These are phyloP conservation scores for Lagopus leucura DNA, from an alignment of 2,113 vertebrate genomes.

Conservation along the genomic window DNA sequence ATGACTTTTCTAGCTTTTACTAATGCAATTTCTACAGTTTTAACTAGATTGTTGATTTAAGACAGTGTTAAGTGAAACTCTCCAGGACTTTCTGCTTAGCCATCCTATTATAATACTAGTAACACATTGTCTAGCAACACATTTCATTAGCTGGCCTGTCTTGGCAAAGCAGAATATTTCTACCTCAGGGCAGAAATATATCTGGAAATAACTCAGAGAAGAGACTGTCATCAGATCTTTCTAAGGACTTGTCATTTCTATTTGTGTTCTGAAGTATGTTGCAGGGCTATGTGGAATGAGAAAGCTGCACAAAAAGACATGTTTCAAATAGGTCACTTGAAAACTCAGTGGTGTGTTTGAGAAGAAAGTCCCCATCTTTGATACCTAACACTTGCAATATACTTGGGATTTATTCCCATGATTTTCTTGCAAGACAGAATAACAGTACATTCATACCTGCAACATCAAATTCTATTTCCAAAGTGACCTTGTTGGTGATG, in stretches of 20 bases:
- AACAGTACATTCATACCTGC: slow-evolving; percentile 83
- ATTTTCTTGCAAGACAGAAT: neutral
- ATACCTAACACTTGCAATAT: neutral
- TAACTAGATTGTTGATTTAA: neutral
- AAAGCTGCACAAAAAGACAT: neutral
- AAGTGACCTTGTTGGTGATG: slow-evolving; percentile 92
- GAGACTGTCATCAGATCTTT: neutral
- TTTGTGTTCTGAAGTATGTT: neutral
- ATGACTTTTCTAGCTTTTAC: neutral
- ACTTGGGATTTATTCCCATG: neutral
- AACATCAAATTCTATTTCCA: slow-evolving; percentile 99
- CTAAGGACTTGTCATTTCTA: slow-evolving; percentile 15
- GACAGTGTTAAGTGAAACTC: neutral
- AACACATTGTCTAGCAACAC: neutral
- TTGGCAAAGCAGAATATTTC: slow-evolving; percentile 4
- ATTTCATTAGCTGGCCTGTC: slow-evolving; percentile 1
- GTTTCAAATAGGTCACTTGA: neutral
- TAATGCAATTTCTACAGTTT: neutral
- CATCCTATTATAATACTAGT: neutral
- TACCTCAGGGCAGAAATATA: neutral
- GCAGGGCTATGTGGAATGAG: neutral
- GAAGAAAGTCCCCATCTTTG: neutral
- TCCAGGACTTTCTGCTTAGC: neutral
- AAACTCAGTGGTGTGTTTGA: neutral
- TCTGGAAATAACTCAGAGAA: neutral